phyloP scores from a whole-genome alignment of 35 echinoderm and acorn worm species.

The Strongylocentrotus purpuratus region DNA sequence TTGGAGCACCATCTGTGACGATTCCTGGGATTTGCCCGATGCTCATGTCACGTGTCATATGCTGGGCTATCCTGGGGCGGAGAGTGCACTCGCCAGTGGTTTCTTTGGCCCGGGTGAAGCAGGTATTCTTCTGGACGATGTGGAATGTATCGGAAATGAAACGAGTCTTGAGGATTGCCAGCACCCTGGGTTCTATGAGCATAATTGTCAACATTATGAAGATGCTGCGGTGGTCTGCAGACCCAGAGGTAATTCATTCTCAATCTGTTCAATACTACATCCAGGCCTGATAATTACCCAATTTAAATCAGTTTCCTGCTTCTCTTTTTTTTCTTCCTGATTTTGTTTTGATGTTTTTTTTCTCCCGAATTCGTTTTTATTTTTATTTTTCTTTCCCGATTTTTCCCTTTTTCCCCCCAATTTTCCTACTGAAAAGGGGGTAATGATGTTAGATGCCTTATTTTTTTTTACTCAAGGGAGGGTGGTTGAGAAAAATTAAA shows the following conservation, averaged over 20 bases:
- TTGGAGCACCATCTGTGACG: conserved; percentile 19
- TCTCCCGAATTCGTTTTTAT: too few relatives aligned
- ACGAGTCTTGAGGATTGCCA: background rate
- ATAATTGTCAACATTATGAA: conserved; percentile 16
- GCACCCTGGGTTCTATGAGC: background rate
- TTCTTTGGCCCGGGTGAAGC: background rate
- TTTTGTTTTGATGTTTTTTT: too few relatives aligned
- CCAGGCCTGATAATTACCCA: too few relatives aligned
- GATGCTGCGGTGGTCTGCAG: conserved; percentile 4
- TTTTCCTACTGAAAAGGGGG: too few relatives aligned
- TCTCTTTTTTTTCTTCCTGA: too few relatives aligned
- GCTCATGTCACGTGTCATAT: background rate
- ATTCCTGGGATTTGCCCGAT: background rate
- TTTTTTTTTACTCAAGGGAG: too few relatives aligned
- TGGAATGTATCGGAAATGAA: background rate
- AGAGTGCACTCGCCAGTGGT: background rate
- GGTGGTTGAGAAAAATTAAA: too few relatives aligned
- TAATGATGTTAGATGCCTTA: too few relatives aligned
- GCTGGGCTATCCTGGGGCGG: background rate
- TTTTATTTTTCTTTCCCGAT: too few relatives aligned
- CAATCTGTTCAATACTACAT: background rate
- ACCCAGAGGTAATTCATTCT: background rate
- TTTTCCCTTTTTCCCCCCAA: too few relatives aligned
- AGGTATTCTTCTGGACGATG: background rate
- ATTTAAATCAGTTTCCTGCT: too few relatives aligned